Conservation (phyloP, 2,888 invertebrate species). For the Drosophila hamatofila region DNA sequence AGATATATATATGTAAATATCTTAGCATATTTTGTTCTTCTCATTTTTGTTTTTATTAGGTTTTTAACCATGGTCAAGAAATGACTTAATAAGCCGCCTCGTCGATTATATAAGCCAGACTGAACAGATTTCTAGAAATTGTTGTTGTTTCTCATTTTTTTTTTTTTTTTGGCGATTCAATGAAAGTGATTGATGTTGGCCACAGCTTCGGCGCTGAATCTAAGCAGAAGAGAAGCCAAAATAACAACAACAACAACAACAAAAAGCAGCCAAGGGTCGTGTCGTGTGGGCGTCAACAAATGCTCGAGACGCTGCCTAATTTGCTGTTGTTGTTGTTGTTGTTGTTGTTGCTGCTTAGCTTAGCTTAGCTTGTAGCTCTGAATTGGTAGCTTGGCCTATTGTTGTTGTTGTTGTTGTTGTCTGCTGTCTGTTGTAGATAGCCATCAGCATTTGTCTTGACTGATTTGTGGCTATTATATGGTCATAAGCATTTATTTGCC, state of each 20-base stretch:
- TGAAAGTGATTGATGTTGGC: slow-evolving; percentile 80
- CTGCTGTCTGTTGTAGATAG: slow-evolving; percentile 36
- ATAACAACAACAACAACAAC: slow-evolving; percentile 1
- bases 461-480: slow-evolving; percentile 75
- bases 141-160: slow-evolving; percentile 30
- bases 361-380: slow-evolving; percentile 19
- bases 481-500: slow-evolving; percentile 65
- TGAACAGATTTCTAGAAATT: slow-evolving; percentile 26
- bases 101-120: slow-evolving; percentile 50
- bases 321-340: slow-evolving; percentile 25
- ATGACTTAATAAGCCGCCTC: slow-evolving; percentile 73
- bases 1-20: background rate
- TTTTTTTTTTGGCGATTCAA: slow-evolving; percentile 63
- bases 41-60: background rate
- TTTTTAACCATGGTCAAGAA: slow-evolving; percentile 56
- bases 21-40: slow-evolving; percentile 5
- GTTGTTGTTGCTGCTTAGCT: slow-evolving; percentile 20
- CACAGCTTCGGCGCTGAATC: slow-evolving; percentile 55
- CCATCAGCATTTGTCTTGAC: slow-evolving; percentile 69
- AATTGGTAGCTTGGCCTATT: slow-evolving; percentile 23
- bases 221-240: slow-evolving; percentile 14
- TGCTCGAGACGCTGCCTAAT: slow-evolving; percentile 47
- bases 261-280: slow-evolving; percentile 50
- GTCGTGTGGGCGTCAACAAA: slow-evolving; percentile 58
- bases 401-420: slow-evolving; percentile 12